These are phyloP conservation scores for Barnardius zonarius DNA, from an alignment of 2,113 vertebrate genomes.

Conservation along the genomic window DNA sequence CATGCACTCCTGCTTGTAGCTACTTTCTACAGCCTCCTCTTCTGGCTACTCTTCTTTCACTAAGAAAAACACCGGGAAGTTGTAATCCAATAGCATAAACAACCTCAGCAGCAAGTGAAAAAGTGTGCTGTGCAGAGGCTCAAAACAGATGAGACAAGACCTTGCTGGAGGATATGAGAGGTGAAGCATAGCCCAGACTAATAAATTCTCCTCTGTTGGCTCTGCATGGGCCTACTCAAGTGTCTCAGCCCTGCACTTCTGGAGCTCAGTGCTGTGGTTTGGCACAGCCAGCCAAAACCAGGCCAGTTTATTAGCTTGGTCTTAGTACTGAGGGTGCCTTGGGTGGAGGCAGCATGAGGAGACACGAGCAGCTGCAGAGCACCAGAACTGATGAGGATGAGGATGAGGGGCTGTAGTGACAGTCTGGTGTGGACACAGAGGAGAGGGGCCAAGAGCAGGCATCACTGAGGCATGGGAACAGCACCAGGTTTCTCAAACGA, in stretches of 20 bases:
- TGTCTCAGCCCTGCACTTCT: neutral
- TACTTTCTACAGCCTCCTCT: neutral
- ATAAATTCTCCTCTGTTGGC: constrained; percentile 43
- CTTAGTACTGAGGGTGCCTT: rapidly evolving
- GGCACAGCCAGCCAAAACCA: neutral
- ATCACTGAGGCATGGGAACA: neutral
- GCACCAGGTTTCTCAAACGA: neutral
- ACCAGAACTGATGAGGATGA: neutral
- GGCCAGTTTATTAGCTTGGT: neutral
- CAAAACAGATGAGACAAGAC: constrained; percentile 15
- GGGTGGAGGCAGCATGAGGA: neutral
- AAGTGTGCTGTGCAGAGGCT: neutral
- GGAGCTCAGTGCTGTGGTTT: neutral
- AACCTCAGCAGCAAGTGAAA: constrained; percentile 4
- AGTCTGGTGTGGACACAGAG: neutral
- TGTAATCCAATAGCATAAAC: constrained; percentile 41
- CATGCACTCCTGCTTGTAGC: neutral
- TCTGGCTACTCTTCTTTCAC: neutral
- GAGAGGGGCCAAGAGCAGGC: rapidly evolving
- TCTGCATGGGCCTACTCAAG: neutral
- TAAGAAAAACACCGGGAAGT: neutral
- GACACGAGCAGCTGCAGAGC: neutral
- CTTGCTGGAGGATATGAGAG: neutral
- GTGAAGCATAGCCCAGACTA: constrained; percentile 7
- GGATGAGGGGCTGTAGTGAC: neutral